Percentiles rank a stretch among this genome's conserved stretches.
phyloP scores from a whole-genome alignment of 1,140 invertebrate genomes.

The Magallana gigas region DNA sequence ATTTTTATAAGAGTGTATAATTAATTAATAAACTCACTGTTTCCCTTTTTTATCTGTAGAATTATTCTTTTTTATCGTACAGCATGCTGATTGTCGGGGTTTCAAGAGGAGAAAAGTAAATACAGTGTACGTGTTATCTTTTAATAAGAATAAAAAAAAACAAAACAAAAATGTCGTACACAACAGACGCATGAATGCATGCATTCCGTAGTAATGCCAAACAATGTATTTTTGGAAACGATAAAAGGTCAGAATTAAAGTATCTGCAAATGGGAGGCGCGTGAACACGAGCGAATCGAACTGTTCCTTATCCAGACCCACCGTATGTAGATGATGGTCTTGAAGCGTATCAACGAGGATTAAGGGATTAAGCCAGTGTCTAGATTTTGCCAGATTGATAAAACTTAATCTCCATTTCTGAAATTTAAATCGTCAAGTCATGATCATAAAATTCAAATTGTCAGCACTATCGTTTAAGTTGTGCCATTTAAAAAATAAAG shows the following conservation, averaged over 20 bases:
- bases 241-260: background rate
- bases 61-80: too few species aligned
- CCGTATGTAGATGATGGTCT: background rate
- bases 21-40: too few species aligned
- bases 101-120: too few species aligned
- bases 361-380: slow-evolving; percentile 5
- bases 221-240: background rate
- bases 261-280: background rate
- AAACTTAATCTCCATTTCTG: slow-evolving; percentile 5
- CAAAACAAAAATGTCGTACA: too few species aligned
- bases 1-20: too few species aligned
- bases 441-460: slow-evolving; percentile 3
- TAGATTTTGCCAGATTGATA: slow-evolving; percentile 9
- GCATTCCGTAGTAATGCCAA: background rate
- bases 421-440: slow-evolving; percentile 35
- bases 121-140: too few species aligned
- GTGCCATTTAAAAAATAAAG: background rate
- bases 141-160: too few species aligned
- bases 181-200: background rate
- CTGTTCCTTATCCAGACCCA: background rate
- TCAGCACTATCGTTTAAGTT: background rate
- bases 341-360: slow-evolving; percentile 12
- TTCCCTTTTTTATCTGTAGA: too few species aligned
- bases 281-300: background rate
- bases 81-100: too few species aligned